Evolutionary conservation across 1,140 invertebrate species (phyloP).

Genomic region (Zaprionus camerounensis): DNA sequence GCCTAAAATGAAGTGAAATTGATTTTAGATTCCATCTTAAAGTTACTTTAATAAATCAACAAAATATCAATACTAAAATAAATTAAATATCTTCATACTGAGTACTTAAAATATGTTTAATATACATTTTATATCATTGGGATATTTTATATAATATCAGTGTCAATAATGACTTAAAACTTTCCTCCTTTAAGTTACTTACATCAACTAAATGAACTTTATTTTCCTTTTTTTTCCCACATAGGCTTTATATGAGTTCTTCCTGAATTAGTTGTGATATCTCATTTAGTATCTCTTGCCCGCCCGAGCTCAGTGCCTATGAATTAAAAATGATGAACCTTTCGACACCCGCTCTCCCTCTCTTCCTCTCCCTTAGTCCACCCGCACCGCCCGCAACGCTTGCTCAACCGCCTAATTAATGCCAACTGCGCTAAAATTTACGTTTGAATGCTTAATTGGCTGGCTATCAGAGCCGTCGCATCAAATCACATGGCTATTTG

Average conservation of each 20-base stretch:
- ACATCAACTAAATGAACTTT: not conserved
- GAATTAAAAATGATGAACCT: constrained; percentile 15
- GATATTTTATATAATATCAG: no score
- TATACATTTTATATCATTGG: no score
- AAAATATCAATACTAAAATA: no score
- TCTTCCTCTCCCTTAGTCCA: not conserved
- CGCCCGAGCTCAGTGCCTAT: not conserved
- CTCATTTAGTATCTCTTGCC: not conserved
- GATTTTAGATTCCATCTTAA: no score
- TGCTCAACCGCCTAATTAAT: constrained; percentile 61
- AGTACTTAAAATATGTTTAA: no score
- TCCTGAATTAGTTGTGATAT: not conserved
- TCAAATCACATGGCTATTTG: constrained; percentile 81
- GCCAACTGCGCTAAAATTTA: constrained; percentile 77
- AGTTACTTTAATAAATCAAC: no score
- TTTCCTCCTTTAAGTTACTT: not conserved
- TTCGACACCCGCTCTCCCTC: constrained; percentile 12
- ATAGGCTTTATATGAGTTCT: not conserved
- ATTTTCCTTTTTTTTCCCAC: not conserved
- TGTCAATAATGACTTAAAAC: no score
- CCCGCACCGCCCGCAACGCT: not conserved
- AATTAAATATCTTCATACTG: no score
- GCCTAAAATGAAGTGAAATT: no score
- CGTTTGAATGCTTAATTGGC: constrained; percentile 81
- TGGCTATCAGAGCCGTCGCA: constrained; percentile 77